A percentile compares a stretch with the other conserved stretches of the same genome.
These are phyloP conservation scores for Sitophilus oryzae DNA, from an alignment of 1,140 invertebrate species.

Conservation along the genomic window DNA sequence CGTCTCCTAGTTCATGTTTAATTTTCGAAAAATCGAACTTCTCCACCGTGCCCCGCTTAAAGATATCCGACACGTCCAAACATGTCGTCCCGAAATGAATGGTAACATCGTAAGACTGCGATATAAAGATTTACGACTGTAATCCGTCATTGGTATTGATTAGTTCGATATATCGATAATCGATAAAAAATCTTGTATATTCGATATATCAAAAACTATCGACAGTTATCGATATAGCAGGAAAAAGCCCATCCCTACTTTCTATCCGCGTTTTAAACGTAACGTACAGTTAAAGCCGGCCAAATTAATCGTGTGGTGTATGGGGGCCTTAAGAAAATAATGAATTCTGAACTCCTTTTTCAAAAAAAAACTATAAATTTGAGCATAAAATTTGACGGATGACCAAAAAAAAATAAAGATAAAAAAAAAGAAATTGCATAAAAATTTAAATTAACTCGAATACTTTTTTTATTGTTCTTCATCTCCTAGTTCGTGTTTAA, in stretches of 20 bases:
- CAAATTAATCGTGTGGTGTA: too few species aligned
- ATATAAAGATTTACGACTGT: conserved; percentile 91
- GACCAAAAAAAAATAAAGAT: conserved; percentile 8
- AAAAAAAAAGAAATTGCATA: conserved; percentile 23
- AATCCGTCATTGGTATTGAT: conserved; percentile 83
- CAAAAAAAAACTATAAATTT: conserved; percentile 6
- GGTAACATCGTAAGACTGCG: conserved; percentile 95
- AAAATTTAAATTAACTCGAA: conserved; percentile 20
- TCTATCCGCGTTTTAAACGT: too few species aligned
- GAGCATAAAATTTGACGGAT: too few species aligned
- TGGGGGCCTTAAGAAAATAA: too few species aligned
- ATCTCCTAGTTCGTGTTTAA: conserved; percentile 87
- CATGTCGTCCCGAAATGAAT: conserved; percentile 99
- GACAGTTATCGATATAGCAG: too few species aligned
- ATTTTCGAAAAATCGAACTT: conserved; percentile 98
- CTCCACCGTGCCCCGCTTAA: conserved; percentile 91
- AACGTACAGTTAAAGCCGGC: too few species aligned
- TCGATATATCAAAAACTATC: too few species aligned
- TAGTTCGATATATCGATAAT: too few species aligned
- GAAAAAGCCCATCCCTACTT: too few species aligned
- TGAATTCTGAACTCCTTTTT: background rate
- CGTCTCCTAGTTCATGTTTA: conserved; percentile 86
- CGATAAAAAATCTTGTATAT: too few species aligned
- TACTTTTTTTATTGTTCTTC: conserved; percentile 67
- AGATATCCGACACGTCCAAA: conserved; percentile 95